Conservation (phyloP, 2,113 vertebrate species). For the Pelmatolapia mariae region DNA sequence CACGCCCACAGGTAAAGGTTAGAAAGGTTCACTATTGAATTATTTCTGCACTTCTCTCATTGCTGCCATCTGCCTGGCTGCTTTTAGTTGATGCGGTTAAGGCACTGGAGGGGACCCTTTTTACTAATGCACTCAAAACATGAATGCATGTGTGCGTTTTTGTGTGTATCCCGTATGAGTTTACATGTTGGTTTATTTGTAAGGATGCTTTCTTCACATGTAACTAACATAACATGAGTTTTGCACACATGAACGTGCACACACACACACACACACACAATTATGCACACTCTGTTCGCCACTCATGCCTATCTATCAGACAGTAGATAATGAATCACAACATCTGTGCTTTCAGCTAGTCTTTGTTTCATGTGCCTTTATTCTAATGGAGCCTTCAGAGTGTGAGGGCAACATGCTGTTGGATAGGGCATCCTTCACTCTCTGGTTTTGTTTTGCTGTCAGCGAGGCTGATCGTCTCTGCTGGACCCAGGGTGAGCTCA, state of each 20-base stretch:
- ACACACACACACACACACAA: neutral
- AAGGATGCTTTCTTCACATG: slow-evolving; percentile 21
- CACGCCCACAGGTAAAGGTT: slow-evolving; percentile 76
- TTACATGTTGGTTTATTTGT: neutral
- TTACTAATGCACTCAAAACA: slow-evolving; percentile 57
- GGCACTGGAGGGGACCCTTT: slow-evolving; percentile 60
- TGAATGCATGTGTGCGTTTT: neutral
- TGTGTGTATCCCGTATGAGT: neutral
- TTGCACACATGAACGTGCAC: neutral
- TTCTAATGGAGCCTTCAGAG: slow-evolving; percentile 61
- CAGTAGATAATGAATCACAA: slow-evolving; percentile 56
- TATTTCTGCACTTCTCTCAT: slow-evolving; percentile 72
- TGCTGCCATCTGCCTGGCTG: slow-evolving; percentile 68
- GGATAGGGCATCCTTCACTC: slow-evolving; percentile 58
- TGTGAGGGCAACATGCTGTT: slow-evolving; percentile 58
- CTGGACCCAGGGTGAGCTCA: slow-evolving; percentile 52
- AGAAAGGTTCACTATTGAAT: slow-evolving; percentile 74
- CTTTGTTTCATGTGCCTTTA: slow-evolving; percentile 66
- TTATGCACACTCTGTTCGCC: slow-evolving; percentile 7
- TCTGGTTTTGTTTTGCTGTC: slow-evolving; percentile 60
- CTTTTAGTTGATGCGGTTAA: slow-evolving; percentile 67
- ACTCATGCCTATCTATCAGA: slow-evolving; percentile 35
- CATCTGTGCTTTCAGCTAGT: slow-evolving; percentile 52
- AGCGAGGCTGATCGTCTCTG: slow-evolving; percentile 48
- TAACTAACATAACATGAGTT: slow-evolving; percentile 10